phyloP scores from a whole-genome alignment of 2,113 vertebrate species.

The Colossoma macropomum region DNA sequence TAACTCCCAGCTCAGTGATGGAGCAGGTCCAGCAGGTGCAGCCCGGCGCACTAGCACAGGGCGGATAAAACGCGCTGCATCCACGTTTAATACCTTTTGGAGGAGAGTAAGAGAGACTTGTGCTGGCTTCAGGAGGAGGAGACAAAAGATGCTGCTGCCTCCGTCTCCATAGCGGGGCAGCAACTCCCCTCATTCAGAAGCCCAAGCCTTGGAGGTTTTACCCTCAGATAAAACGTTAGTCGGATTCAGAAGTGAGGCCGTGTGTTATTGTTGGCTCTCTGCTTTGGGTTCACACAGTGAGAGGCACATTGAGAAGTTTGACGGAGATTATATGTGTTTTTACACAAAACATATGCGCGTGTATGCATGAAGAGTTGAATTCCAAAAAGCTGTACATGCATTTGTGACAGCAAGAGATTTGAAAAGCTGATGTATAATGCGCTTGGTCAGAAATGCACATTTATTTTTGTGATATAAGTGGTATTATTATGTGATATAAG shows the following conservation, averaged over 20 bases:
- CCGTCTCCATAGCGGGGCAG: slow-evolving; percentile 40
- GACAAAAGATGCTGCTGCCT: slow-evolving; percentile 76
- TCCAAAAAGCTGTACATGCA: too few species aligned
- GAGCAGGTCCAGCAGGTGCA: background rate
- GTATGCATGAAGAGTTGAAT: too few species aligned
- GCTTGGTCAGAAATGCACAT: too few species aligned
- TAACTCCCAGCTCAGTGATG: slow-evolving; percentile 47
- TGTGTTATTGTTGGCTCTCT: background rate
- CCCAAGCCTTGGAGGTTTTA: background rate
- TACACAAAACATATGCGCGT: too few species aligned
- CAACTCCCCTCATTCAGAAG: slow-evolving; percentile 23
- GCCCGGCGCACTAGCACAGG: background rate
- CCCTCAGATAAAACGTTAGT: background rate
- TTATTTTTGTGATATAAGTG: too few species aligned
- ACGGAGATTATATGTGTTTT: too few species aligned
- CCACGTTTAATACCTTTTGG: background rate
- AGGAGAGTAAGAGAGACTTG: background rate
- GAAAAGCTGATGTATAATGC: too few species aligned
- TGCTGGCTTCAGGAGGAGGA: slow-evolving; percentile 44
- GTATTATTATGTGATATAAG: too few species aligned
- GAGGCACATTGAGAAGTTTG: too few species aligned
- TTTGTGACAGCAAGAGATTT: too few species aligned
- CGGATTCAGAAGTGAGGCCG: background rate
- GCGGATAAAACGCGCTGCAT: background rate
- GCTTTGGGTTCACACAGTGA: too few species aligned